Conservation (phyloP, 2,797 vertebrate species). For the Lagorchestes hirsutus region DNA sequence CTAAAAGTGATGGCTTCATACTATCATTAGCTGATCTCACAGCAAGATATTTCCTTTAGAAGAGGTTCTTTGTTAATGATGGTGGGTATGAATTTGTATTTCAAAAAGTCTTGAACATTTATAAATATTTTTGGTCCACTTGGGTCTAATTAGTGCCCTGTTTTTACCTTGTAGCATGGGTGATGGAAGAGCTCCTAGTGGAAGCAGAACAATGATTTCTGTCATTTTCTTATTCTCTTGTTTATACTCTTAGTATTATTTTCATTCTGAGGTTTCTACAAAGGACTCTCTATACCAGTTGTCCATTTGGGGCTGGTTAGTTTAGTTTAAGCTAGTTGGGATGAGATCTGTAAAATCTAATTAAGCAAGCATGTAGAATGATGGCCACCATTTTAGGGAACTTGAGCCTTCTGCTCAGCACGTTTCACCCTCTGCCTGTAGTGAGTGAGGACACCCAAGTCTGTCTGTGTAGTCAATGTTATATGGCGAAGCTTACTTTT, state of each 20-base stretch:
- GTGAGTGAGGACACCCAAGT: not conserved
- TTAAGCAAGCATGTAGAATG: not conserved
- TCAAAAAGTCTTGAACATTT: not conserved
- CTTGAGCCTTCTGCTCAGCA: not conserved
- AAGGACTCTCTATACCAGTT: not conserved
- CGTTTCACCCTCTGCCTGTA: not conserved
- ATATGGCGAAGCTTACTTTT: not conserved
- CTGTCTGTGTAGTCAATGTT: not conserved
- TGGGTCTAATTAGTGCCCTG: not conserved
- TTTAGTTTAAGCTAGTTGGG: not conserved
- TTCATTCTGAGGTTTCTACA: not conserved
- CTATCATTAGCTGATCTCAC: not conserved
- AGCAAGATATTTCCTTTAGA: not conserved
- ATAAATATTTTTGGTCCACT: not conserved
- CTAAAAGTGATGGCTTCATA: not conserved
- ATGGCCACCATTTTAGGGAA: not conserved
- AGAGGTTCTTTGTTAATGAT: not conserved
- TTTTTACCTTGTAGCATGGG: not conserved
- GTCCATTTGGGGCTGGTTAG: not conserved
- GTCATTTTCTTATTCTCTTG: not conserved
- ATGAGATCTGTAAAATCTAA: not conserved
- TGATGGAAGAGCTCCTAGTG: not conserved
- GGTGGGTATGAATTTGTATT: not conserved
- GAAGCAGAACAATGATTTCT: not conserved
- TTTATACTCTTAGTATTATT: not conserved